Conservation (phyloP, 2,888 invertebrate genomes). For the Oxyteleia sp. region DNA sequence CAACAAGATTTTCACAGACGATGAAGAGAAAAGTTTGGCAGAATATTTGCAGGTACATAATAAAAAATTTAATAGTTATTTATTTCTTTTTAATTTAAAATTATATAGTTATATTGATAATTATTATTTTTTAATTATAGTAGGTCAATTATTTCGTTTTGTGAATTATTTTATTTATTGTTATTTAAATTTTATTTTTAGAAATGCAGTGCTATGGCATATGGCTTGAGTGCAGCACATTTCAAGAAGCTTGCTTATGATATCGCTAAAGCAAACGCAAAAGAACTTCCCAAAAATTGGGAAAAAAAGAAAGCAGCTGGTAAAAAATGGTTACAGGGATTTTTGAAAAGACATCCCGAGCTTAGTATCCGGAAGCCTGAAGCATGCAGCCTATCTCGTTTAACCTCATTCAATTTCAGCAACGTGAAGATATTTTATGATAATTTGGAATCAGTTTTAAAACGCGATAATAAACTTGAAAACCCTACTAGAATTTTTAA, state of each 20-base stretch:
- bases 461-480: slow-evolving; percentile 19
- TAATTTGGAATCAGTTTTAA: slow-evolving; percentile 35
- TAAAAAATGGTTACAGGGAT: slow-evolving; percentile 20
- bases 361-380: slow-evolving; percentile 47
- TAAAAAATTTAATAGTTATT: slow-evolving; percentile 3
- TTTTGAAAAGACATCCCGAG: slow-evolving; percentile 15
- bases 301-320: slow-evolving; percentile 16
- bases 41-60: slow-evolving; percentile 25
- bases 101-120: background rate
- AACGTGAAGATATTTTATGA: slow-evolving; percentile 51
- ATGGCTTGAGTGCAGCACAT: slow-evolving; percentile 14
- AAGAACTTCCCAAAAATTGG: slow-evolving; percentile 19
- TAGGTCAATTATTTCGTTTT: background rate
- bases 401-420: slow-evolving; percentile 59
- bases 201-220: slow-evolving; percentile 31
- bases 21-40: slow-evolving; percentile 10
- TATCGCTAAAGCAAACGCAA: slow-evolving; percentile 7
- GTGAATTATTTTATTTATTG: background rate
- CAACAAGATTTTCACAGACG: slow-evolving; percentile 20
- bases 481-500: slow-evolving; percentile 79
- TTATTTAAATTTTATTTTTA: slow-evolving; percentile 12
- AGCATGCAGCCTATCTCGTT: slow-evolving; percentile 44
- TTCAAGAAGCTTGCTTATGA: slow-evolving; percentile 7
- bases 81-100: background rate
- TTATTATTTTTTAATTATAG: background rate